Conservation (phyloP, 1,140 invertebrate species). For the Gryllus bimaculatus region DNA sequence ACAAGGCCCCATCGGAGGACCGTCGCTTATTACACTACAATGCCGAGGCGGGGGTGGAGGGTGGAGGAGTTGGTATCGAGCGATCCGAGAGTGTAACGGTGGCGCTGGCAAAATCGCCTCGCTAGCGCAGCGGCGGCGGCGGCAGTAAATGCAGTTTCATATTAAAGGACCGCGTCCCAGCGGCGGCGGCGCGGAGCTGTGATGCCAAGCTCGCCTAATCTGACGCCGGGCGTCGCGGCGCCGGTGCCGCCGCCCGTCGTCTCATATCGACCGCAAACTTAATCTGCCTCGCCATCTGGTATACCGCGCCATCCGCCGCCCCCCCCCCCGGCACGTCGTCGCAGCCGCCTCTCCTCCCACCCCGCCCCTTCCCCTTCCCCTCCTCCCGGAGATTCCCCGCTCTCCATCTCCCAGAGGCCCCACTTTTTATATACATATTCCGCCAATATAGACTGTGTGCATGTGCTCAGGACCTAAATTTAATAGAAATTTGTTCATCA, state of each 20-base stretch:
- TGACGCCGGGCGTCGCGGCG: not conserved
- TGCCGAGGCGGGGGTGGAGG: too few species aligned
- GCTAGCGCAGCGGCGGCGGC: not conserved
- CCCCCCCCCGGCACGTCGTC: too few species aligned
- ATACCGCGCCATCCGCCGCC: too few species aligned
- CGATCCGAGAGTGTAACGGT: not conserved
- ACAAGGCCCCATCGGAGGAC: too few species aligned
- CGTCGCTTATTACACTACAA: too few species aligned
- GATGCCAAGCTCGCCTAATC: not conserved
- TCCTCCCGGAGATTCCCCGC: not conserved
- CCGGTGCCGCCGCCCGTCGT: not conserved
- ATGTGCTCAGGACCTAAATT: conserved; percentile 14
- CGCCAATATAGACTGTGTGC: conserved; percentile 8
- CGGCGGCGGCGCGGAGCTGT: not conserved
- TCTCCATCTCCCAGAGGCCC: not conserved
- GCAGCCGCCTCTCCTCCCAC: not conserved
- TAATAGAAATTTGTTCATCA: conserved; percentile 22
- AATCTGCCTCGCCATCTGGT: conserved; percentile 9
- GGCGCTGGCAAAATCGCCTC: not conserved
- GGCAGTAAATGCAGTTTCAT: not conserved
- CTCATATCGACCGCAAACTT: conserved; percentile 13
- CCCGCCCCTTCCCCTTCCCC: too few species aligned
- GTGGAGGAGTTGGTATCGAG: not conserved
- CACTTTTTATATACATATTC: conserved; percentile 8
- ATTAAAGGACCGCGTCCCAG: not conserved